Base-by-base conservation (phyloP, 2,888 invertebrate species). In the Drosophila setosimentum region DNA sequence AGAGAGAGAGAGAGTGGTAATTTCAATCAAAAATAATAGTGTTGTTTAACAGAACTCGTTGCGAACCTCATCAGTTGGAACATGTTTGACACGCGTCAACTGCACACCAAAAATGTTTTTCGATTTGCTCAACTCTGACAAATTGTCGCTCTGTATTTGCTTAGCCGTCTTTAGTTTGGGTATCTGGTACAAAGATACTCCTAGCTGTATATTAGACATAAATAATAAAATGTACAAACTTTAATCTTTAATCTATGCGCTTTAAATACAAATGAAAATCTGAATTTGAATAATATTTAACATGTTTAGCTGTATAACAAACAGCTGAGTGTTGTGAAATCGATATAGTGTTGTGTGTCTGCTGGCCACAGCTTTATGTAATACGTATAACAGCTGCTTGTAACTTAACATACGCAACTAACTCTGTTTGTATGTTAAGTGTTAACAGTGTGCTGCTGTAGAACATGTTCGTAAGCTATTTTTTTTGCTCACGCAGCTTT, bases 41-140 rank as follows among this genome's bases (percentile, higher is more conserved):
- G 8, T 8, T 16, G 45, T 8, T 24, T 45, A 45, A 45, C 45
- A 4, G 24, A 16, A 45, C 24, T 45, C 24, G 16, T 55, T 51
- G 77, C 85, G 75, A 90, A 92, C 91, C 86, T 90, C 88, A 55
- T 84, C 79, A 66, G 60, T 68, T 68, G 73, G 55, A 48, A 59
- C 66, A 68, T 78, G 76, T 58, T 69, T 73, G 6, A 90, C 76
- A 10, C 91, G 91, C 59, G 89, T 88, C 45, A 92, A 81, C 78
- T 93, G 94, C 33, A 94, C 93, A 87, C 94, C 94, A 83, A 94
- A 94, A 32, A 93, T 92, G 86, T 94, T 93, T 75, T 93, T 88
- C 76, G 94, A 93, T 75, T 93, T 92, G 84, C 91, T 93, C 67
- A 86, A 94, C 92, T 91, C 88, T 30, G 63, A 51, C 42, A 66